These are phyloP conservation scores for Theocolax elegans DNA, from an alignment of 1,140 invertebrate species.

Conservation along the genomic window DNA sequence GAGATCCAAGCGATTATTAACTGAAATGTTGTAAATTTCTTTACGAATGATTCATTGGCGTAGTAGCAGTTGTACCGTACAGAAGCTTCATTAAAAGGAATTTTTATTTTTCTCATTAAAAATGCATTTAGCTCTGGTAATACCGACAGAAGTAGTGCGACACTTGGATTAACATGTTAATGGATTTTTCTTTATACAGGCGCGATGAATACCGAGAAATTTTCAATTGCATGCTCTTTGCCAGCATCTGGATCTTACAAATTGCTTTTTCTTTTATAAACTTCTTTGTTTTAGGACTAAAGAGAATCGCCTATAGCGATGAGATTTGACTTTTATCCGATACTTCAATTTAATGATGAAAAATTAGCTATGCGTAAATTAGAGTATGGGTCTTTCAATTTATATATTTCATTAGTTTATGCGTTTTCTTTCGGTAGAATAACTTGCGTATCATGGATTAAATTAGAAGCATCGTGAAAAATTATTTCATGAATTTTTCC, in stretches of 20 bases:
- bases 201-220: conserved; percentile 32
- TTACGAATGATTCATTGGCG: not conserved
- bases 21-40: no score
- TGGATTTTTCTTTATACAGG: conserved; percentile 32
- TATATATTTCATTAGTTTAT: not conserved
- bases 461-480: not conserved
- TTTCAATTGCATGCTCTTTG: conserved; percentile 35
- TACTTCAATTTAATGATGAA: conserved; percentile 2
- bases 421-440: not conserved
- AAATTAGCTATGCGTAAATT: conserved; percentile 17
- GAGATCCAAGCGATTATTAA: no score
- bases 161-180: conserved; percentile 32
- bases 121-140: conserved; percentile 6
- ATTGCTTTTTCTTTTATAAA: conserved; percentile 15
- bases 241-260: conserved; percentile 16
- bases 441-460: not conserved
- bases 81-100: not conserved
- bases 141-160: not conserved
- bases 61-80: not conserved
- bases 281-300: conserved; percentile 12
- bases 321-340: not conserved
- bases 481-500: not conserved
- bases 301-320: not conserved
- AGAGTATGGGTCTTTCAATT: not conserved
- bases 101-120: conserved; percentile 19